These are phyloP conservation scores for Centropus unirufus DNA, from an alignment of 2,113 vertebrate genomes.

Conservation along the genomic window DNA sequence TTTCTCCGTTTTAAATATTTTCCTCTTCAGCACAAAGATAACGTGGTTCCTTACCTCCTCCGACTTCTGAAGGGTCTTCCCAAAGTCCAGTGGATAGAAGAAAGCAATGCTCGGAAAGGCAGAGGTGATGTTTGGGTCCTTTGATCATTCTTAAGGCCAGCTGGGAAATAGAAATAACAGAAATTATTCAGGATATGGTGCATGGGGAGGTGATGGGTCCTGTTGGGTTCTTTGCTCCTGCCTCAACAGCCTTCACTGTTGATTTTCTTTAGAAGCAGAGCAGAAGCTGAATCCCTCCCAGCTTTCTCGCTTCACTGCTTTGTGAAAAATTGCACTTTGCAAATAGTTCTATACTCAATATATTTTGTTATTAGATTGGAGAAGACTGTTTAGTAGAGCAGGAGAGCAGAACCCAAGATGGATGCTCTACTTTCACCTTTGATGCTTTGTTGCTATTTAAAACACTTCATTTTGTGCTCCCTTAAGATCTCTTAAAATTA, in stretches of 20 bases:
- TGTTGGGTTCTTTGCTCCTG: not conserved
- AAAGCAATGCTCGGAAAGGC: constrained; percentile 87
- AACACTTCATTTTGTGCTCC: not conserved
- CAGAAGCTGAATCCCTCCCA: not conserved
- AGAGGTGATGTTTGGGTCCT: constrained; percentile 77
- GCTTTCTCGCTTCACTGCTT: not conserved
- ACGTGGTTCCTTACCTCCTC: constrained; percentile 90
- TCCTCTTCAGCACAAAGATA: constrained; percentile 89
- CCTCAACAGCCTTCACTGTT: not conserved
- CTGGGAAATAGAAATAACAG: not conserved
- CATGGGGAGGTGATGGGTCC: not conserved
- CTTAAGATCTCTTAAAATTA: not conserved
- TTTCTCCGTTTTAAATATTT: constrained; percentile 24
- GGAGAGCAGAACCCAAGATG: not conserved
- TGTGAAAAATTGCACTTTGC: not conserved
- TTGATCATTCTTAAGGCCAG: not conserved
- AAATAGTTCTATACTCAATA: not conserved
- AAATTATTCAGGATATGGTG: not conserved
- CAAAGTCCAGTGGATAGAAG: constrained; percentile 95
- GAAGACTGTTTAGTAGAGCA: not conserved
- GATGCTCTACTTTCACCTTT: not conserved
- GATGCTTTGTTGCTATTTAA: not conserved
- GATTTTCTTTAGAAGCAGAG: not conserved
- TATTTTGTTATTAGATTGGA: not conserved
- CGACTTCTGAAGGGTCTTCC: constrained; percentile 90